Evolutionary conservation across 2,888 invertebrate genomes (phyloP), one percentile per base, ranked within the genome.

Genomic region (Thymelicus lineola): DNA sequence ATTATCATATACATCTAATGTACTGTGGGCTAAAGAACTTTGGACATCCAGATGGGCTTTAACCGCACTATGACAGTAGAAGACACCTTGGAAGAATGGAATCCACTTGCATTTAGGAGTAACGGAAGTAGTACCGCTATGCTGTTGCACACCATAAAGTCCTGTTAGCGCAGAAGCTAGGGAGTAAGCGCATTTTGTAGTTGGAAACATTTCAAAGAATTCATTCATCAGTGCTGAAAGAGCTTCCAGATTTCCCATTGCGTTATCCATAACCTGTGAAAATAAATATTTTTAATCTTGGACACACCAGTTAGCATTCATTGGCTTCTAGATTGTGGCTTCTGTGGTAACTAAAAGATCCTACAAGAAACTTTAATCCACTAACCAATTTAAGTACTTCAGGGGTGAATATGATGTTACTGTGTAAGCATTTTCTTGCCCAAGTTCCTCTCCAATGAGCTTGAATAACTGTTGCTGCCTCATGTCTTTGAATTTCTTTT

Each of bases 41-140:
- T 84, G 83, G 0, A 93, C 69, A 75, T 90, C 89, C 45, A 93
- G 84, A 72, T 93, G 91, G 0, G 90, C 90, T 74, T 90, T 89
- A 0, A 90, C 89, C 0, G 80, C 79, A 0, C 75, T 75, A 58
- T 93, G 93, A 65, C 92, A 91, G 72, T 79, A 86, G 69, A 90
- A 93, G 0, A 88, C 82, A 42, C 85, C 89, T 86, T 88, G 90
- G 62, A 93, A 92, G 64, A 83, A 90, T 0, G 93, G 92, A 0
- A 93, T 79, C 93, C 93, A 93, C 66, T 83, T 86, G 81, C 90
- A 89, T 58, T 78, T 82, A 0, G 86, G 69, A 1, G 86, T 82
- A 0, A 87, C 73, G 0, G 69, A 55, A 1, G 83, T 74, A 0
- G 67, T 66, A 0, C 93, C 92, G 15, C 50, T 75, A 59, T 86